Evolutionary conservation across 2,888 invertebrate genomes (phyloP), one percentile per base, ranked within the genome.

Genomic region (Troides helena): DNA sequence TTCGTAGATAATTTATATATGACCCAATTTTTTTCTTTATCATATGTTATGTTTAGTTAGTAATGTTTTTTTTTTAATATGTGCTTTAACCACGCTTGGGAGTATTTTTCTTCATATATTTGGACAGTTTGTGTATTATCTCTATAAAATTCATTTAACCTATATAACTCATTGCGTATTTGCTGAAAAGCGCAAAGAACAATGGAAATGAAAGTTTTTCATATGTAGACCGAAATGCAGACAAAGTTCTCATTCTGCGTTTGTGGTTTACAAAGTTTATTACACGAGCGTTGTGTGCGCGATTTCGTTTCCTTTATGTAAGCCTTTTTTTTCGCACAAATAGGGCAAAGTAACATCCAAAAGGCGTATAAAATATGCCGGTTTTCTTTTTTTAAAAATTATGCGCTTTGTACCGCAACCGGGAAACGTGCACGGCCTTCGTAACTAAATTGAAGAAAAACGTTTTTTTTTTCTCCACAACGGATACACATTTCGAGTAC

Each of bases 181-280:
- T 39, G 2, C 12, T 12, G 12, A 14, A 12, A 46, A 46, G 1
- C 43, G 43, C 46, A 46, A 46, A 46, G 46, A 2, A 46, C 14
- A 60, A 36, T 46, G 50, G 53, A 46, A 61, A 56, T 61, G 53
- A 17, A 56, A 68, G 18, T 21, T 69, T 56, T 65, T 69, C 61
- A 65, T 65, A 65, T 56, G 53, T 46, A 68, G n/a, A 50, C 50
- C 8, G 68, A 64, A 67, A 68, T 68, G 68, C 58, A 60, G 30
- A 59, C 50, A 50, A 57, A 59, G 64, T 43, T 21, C 61, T 65
- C 53, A 65, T 65, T 36, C 61, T 65, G 53, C 69, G 53, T 69
- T 61, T 65, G 65, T 43, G 65, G 61, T 65, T 61, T 69, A 69
- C 53, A 65, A 69, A 61, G 69, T 69, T 46, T 69, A 65, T 69